Percentiles rank a stretch among this genome's conserved stretches.
Conservation (phyloP, 2,797 vertebrate species). For the Coregonus ussuriensis region DNA sequence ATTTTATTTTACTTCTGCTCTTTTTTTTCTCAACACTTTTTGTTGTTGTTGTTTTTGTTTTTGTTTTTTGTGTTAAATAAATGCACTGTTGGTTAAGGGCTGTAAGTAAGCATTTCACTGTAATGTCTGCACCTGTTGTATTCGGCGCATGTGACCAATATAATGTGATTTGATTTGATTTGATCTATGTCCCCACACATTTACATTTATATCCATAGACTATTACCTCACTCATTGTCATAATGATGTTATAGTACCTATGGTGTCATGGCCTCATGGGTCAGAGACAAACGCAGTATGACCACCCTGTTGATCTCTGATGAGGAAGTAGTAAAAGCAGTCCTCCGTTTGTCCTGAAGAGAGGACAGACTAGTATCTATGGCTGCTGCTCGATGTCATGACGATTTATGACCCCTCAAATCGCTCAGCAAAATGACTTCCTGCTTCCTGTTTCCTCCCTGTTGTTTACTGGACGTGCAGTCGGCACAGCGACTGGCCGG, state of each 20-base stretch:
- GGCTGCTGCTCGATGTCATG: conserved; percentile 45
- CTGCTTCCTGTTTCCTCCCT: conserved; percentile 73
- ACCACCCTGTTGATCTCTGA: conserved; percentile 21
- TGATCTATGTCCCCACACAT: too few relatives aligned
- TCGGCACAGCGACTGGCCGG: conserved; percentile 19
- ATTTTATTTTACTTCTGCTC: too few relatives aligned
- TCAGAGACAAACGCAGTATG: not conserved
- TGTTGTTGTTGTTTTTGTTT: too few relatives aligned
- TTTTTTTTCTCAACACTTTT: too few relatives aligned
- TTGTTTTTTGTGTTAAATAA: too few relatives aligned
- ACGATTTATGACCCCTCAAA: conserved; percentile 63
- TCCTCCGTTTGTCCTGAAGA: conserved; percentile 49
- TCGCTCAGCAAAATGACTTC: conserved; percentile 64
- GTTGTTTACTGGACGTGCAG: conserved; percentile 63
- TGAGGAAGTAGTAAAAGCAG: conserved; percentile 40
- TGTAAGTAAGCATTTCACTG: too few relatives aligned
- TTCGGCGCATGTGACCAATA: too few relatives aligned
- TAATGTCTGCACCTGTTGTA: too few relatives aligned
- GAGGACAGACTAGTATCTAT: not conserved
- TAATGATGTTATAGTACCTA: not conserved
- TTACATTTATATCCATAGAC: not conserved
- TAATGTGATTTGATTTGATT: too few relatives aligned
- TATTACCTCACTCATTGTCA: not conserved
- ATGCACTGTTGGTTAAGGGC: too few relatives aligned
- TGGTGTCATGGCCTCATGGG: not conserved